phyloP scores from a whole-genome alignment of 2,888 invertebrate genomes.

The Drosophila anceps region DNA sequence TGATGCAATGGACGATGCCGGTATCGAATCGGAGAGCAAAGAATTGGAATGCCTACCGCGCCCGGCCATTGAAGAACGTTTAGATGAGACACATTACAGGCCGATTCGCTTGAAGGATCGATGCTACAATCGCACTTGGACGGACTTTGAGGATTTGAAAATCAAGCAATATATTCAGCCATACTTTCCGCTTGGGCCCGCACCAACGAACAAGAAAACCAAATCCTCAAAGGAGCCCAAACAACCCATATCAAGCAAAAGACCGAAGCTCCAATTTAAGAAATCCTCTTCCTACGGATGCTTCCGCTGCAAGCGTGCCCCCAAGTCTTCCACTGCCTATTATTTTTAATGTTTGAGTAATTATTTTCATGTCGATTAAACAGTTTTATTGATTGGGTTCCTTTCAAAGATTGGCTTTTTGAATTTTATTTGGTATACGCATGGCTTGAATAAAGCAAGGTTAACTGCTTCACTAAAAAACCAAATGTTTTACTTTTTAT shows the following conservation, averaged over 20 bases:
- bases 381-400: neutral
- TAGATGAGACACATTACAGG: constrained; percentile 7
- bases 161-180: neutral
- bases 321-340: neutral
- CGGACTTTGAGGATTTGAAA: constrained; percentile 9
- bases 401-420: neutral
- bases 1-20: neutral
- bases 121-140: constrained; percentile 27
- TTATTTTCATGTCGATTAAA: neutral
- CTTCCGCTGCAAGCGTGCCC: neutral
- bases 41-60: neutral
- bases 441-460: too few species aligned
- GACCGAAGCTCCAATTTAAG: neutral
- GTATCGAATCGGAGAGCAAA: too few species aligned
- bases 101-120: constrained; percentile 21
- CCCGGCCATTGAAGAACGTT: neutral
- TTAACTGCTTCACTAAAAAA: too few species aligned
- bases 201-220: neutral
- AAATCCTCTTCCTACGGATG: neutral
- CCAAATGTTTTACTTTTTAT: too few species aligned
- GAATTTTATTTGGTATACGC: neutral
- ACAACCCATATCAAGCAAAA: neutral
- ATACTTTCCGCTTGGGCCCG: neutral
- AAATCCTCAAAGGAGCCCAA: neutral
- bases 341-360: neutral